A percentile compares a stretch with the other conserved stretches of the same genome.
Conservation (phyloP, 2,888 invertebrate species). For the Micoletzkya japonica region DNA sequence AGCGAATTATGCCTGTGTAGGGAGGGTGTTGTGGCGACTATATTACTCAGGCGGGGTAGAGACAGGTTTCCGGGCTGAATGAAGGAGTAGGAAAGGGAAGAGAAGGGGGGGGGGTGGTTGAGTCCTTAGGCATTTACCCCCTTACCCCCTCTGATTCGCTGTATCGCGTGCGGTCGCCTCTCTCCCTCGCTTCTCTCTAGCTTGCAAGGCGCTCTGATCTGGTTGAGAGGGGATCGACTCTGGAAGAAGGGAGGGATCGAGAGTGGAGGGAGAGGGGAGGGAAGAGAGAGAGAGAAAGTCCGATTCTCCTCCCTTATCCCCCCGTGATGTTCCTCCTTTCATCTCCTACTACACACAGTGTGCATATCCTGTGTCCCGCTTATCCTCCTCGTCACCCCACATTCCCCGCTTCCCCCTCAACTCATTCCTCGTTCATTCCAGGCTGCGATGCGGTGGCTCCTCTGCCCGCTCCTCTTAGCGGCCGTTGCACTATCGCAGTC, state of each 20-base stretch:
- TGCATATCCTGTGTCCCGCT: too few relatives aligned
- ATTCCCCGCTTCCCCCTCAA: too few relatives aligned
- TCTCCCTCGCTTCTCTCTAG: background rate
- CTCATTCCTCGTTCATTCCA: too few relatives aligned
- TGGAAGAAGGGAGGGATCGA: too few relatives aligned
- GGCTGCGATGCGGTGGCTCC: conserved; percentile 9
- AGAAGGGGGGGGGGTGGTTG: background rate
- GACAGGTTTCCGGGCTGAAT: conserved; percentile 7
- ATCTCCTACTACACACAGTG: too few relatives aligned
- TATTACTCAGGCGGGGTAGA: background rate
- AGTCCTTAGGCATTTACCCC: background rate
- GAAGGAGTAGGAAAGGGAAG: conserved; percentile 13
- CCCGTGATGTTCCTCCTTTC: too few relatives aligned
- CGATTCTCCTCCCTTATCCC: too few relatives aligned
- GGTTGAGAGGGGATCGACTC: too few relatives aligned
- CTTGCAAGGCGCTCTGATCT: too few relatives aligned
- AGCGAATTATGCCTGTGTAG: background rate
- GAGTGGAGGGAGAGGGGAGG: too few relatives aligned
- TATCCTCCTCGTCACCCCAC: too few relatives aligned
- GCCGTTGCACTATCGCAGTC: background rate
- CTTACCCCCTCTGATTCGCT: background rate
- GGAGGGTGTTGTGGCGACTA: conserved; percentile 1
- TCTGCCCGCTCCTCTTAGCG: conserved; percentile 13
- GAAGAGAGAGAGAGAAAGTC: too few relatives aligned
- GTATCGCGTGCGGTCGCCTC: background rate